Evolutionary conservation across 2,888 invertebrate genomes (phyloP).

Genomic region (Chouioia cunea): DNA sequence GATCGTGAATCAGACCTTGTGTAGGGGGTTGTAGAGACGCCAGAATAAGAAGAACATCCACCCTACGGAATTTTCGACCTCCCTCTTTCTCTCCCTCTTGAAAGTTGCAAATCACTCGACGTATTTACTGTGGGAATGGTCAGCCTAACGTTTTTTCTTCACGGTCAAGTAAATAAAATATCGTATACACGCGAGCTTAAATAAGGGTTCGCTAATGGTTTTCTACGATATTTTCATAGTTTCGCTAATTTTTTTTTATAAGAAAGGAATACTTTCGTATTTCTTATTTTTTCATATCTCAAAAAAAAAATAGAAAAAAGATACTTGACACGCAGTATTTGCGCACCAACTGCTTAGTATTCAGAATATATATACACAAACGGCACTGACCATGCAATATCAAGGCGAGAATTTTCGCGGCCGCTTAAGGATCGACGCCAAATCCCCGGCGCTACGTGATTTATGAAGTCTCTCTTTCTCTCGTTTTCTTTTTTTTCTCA

Average conservation of each 20-base stretch:
- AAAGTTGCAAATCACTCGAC: constrained; percentile 68
- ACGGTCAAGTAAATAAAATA: constrained; percentile 31
- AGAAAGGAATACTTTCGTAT: no score
- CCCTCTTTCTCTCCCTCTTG: constrained; percentile 30
- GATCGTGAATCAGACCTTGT: constrained; percentile 57
- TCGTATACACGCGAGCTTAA: constrained; percentile 3
- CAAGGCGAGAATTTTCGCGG: constrained; percentile 18
- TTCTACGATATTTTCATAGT: no score
- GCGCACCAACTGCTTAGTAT: neutral
- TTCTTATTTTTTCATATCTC: no score
- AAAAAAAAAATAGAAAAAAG: neutral
- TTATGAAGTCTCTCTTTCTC: constrained; percentile 38
- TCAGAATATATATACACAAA: neutral
- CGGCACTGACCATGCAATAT: constrained; percentile 19
- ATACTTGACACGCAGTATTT: neutral
- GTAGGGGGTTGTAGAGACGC: constrained; percentile 42
- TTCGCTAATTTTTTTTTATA: no score
- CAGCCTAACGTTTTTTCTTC: constrained; percentile 51
- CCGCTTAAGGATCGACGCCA: constrained; percentile 37
- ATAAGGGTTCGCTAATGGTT: neutral
- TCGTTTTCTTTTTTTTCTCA: neutral
- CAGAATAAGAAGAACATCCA: constrained; percentile 3
- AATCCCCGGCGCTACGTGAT: constrained; percentile 37
- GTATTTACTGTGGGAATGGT: constrained; percentile 69
- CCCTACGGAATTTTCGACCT: constrained; percentile 14